These are phyloP conservation scores for Cyanistes caeruleus DNA, from an alignment of 2,113 vertebrate species.

Conservation along the genomic window DNA sequence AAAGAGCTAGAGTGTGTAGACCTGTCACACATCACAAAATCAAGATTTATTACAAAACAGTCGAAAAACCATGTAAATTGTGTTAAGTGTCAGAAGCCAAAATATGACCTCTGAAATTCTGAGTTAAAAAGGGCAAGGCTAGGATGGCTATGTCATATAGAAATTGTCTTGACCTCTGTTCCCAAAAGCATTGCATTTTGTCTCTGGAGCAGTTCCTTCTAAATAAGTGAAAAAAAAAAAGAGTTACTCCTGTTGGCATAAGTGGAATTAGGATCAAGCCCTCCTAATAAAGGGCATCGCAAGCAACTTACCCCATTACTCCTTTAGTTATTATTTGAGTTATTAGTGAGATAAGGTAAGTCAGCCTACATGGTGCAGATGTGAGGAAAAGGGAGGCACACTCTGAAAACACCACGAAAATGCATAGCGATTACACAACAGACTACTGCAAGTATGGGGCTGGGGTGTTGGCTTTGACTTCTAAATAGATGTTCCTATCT, in stretches of 20 bases:
- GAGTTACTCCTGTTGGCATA: background rate
- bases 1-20: background rate
- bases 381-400: background rate
- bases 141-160: background rate
- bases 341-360: background rate
- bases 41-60: background rate
- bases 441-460: background rate
- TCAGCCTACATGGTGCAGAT: background rate
- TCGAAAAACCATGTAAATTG: background rate
- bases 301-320: background rate
- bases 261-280: background rate
- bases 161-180: background rate
- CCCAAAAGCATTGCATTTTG: background rate
- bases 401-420: background rate
- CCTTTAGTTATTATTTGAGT: background rate
- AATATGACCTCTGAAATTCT: background rate
- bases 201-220: background rate
- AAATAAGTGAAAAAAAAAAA: background rate
- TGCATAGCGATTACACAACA: background rate
- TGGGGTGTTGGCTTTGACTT: background rate
- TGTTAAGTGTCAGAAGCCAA: fast-evolving
- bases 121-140: background rate
- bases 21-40: background rate
- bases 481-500: background rate
- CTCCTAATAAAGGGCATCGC: background rate